Percentiles rank a stretch among this genome's conserved stretches.
phyloP scores from a whole-genome alignment of 2,797 vertebrate species.

The Thunnus albacares region DNA sequence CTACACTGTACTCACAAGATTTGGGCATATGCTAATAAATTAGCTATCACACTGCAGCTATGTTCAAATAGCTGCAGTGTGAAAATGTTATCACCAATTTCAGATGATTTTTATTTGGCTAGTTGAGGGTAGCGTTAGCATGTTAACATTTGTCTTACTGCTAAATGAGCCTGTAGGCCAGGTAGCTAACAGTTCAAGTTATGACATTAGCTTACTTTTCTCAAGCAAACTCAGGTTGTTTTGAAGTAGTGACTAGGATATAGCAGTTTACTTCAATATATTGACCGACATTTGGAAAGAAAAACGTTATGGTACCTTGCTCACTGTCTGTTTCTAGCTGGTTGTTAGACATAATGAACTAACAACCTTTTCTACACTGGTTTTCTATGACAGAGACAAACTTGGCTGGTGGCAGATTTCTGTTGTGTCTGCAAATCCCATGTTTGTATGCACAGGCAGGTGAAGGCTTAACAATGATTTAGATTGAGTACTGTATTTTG shows the following conservation, averaged over 20 bases:
- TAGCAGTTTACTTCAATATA: background rate
- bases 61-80: too few relatives aligned
- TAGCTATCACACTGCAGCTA: background rate
- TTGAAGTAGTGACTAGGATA: background rate
- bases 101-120: background rate
- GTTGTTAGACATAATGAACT: conserved; percentile 7
- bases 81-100: background rate
- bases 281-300: background rate
- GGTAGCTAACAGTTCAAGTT: background rate
- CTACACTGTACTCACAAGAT: background rate
- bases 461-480: conserved; percentile 33
- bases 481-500: conserved; percentile 11
- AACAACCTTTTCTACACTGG: background rate
- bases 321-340: background rate
- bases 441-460: conserved; percentile 28
- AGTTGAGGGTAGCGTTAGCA: background rate
- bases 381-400: conserved; percentile 4
- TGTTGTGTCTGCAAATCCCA: conserved; percentile 18
- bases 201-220: background rate
- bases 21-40: background rate
- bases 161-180: background rate
- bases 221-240: background rate
- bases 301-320: background rate
- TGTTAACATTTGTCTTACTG: background rate
- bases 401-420: conserved; percentile 17